Evolutionary conservation across 2,797 vertebrate species (phyloP), one percentile per base, ranked within the genome.

Genomic region (Vireo griseus): DNA sequence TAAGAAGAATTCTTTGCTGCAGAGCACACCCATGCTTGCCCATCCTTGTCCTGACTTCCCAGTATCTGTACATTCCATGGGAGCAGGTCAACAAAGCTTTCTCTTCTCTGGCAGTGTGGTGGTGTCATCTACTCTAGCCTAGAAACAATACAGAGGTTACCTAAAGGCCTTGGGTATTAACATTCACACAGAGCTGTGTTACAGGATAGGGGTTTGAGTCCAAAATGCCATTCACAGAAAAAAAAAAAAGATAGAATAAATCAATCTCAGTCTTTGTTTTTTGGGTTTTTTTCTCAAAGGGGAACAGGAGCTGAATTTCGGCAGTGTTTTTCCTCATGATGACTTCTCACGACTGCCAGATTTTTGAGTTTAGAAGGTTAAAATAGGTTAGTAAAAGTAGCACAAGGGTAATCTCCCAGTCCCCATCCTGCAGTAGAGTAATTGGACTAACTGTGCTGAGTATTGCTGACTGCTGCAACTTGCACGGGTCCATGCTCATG

Each of bases 401-500:
- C 5, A 3, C 18, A 79, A 77, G 6, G 11, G 61, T 93, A 71
- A 73, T 66, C 29, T 62, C 19, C 66, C 3, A 3, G 1, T 69
- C 24, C 29, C 55, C 33, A 55, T 44, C 33, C 77, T 72, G 31
- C 18, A 76, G 28, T 2, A 61, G 33, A 73, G 26, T 1, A 12
- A 67, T 2, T 19, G n/a, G 28, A 78, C 17, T 39, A 54, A 65
- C 8, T 33, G 11, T 75, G 20, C 48, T 61, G 50, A 37, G 25
- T 35, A 13, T 16, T 75, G 58, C 42, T 86, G 76, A 65, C 62
- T 47, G 29, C 39, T 88, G 62, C 50, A 61, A 7, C 24, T 80
- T 39, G 21, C 0, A 0, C 0, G 3, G 7, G 16, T 75, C 50
- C 18, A 9, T 17, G 52, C 0, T 2, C 21, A 12, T 6, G 37